Conservation (phyloP, 2,888 invertebrate genomes). For the Drosophila histrio region DNA sequence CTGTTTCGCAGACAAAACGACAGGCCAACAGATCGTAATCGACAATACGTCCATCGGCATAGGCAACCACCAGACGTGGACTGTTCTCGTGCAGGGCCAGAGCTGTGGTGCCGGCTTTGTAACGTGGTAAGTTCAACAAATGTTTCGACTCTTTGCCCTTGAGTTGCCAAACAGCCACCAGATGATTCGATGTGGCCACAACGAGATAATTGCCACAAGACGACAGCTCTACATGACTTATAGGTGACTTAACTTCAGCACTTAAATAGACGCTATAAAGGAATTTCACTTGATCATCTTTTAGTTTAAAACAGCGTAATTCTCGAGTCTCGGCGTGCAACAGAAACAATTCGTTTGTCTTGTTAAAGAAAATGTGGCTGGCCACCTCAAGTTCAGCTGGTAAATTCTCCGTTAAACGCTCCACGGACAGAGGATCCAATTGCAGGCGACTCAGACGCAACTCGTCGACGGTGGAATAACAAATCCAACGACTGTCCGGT, state of each 20-base stretch:
- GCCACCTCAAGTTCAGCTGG: slow-evolving; percentile 82
- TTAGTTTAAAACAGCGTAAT: slow-evolving; percentile 83
- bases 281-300: slow-evolving; percentile 76
- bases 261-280: slow-evolving; percentile 82
- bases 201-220: slow-evolving; percentile 87
- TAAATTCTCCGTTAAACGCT: slow-evolving; percentile 79
- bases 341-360: slow-evolving; percentile 84
- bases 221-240: slow-evolving; percentile 86
- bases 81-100: slow-evolving; percentile 87
- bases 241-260: slow-evolving; percentile 85
- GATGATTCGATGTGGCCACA: slow-evolving; percentile 88
- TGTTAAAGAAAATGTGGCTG: slow-evolving; percentile 83
- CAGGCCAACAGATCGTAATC: slow-evolving; percentile 89
- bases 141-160: slow-evolving; percentile 84
- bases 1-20: slow-evolving; percentile 86
- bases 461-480: slow-evolving; percentile 89
- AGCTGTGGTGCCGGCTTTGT: slow-evolving; percentile 89
- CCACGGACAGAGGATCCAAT: slow-evolving; percentile 58
- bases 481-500: slow-evolving; percentile 89
- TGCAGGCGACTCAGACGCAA: slow-evolving; percentile 86
- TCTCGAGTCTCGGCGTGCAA: slow-evolving; percentile 82
- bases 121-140: slow-evolving; percentile 88
- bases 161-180: slow-evolving; percentile 88
- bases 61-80: slow-evolving; percentile 88
- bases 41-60: slow-evolving; percentile 92